phyloP scores from a whole-genome alignment of 2,113 vertebrate genomes.

The Dolichotis patagonum region DNA sequence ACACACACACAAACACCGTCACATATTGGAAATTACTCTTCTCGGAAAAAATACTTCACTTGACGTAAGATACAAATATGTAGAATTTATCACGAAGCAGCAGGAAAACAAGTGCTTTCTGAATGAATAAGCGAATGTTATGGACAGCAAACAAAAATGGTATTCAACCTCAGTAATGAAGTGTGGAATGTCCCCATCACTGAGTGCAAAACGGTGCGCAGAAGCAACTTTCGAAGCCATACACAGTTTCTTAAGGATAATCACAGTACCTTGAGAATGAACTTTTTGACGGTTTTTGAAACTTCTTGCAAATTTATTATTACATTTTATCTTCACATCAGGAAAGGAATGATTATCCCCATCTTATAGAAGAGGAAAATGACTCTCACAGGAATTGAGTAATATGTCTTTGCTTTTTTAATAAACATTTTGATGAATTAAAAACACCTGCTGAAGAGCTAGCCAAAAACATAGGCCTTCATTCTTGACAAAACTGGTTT shows the following conservation, averaged over 20 bases:
- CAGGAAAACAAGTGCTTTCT: not conserved
- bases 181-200: not conserved
- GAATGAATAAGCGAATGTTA: not conserved
- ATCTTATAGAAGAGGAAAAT: not conserved
- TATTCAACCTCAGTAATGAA: not conserved
- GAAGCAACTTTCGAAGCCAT: not conserved
- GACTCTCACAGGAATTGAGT: not conserved
- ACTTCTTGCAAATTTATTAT: not conserved
- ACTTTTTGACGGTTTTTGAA: not conserved
- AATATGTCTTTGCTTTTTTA: not conserved
- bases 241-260: not conserved
- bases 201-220: not conserved
- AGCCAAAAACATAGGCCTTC: conserved; percentile 10
- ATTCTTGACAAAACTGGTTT: not conserved
- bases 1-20: not conserved
- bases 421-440: not conserved
- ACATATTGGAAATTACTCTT: not conserved
- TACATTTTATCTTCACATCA: not conserved
- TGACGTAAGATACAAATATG: not conserved
- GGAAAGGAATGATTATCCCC: not conserved
- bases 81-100: not conserved
- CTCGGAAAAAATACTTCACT: not conserved
- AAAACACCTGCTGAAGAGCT: not conserved
- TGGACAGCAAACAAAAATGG: not conserved
- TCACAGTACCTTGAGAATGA: not conserved